Conservation (phyloP, 2,113 vertebrate genomes). For the Corythoichthys intestinalis region DNA sequence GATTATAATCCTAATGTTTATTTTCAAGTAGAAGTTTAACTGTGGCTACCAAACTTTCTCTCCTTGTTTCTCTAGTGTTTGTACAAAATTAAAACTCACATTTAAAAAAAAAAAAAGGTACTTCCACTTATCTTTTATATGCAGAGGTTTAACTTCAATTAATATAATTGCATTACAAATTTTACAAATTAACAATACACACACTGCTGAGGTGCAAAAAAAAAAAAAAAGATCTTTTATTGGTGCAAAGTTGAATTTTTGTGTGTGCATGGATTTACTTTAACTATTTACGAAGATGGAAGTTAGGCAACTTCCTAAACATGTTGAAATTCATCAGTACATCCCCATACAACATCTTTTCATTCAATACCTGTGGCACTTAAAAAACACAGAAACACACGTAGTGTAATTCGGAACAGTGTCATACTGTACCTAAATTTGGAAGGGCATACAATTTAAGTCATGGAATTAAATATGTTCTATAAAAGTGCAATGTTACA, state of each 20-base stretch:
- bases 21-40: neutral
- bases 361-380: neutral
- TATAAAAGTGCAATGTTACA: slow-evolving; percentile 32
- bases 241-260: neutral
- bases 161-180: neutral
- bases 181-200: neutral
- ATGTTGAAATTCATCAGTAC: neutral
- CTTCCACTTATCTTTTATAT: neutral
- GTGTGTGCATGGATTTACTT: neutral
- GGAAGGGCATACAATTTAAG: neutral
- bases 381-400: neutral
- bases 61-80: neutral
- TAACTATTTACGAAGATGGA: neutral
- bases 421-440: neutral
- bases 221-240: neutral
- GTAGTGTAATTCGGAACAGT: neutral
- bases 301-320: neutral
- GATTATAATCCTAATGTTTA: neutral
- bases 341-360: neutral
- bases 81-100: neutral
- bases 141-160: neutral
- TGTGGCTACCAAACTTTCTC: neutral
- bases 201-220: neutral
- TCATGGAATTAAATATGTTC: slow-evolving; percentile 3
- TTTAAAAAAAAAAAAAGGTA: neutral